Base-by-base conservation (phyloP, 92 coral and sea anemone species). In the Virgularia gustaviana region DNA sequence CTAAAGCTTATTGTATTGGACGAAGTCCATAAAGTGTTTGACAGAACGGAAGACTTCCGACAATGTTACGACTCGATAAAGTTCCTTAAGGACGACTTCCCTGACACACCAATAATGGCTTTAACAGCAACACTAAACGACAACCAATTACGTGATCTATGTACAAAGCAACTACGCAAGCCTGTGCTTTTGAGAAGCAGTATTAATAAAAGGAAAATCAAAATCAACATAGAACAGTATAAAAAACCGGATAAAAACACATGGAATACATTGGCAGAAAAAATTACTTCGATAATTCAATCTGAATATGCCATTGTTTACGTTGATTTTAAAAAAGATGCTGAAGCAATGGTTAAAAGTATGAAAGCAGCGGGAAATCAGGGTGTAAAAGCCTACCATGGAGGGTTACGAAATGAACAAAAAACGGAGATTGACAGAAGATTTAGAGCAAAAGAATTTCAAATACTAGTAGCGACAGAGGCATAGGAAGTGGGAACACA, bases 11-110 rank as follows among this genome's bases (percentile, higher is more conserved):
- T 72, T 8, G 84, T 72, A 18, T 16, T 79, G 1, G 74, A 79
- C 12, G 79, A 79, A 25, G 84, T 62, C 0, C 79, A 79, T 19
- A 79, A 79, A 27, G 45, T 59, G 72, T 79, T 61, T 41, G 79
- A 79, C 66, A 42, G 79, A 15, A 72, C 20, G 36, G 32, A 25
- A n/a, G 53, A 42, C n/a, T 79, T 72, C 39, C 20, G 84, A 23
- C 6, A 39, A 2, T 59, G 65, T 7, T 79, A 72, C 20, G 68
- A 79, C 47, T 9, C 33, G 8, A 18, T 80, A 10, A 47, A 60
- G 43, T 32, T 7, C 18, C 12, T 80, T 27, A 60, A 73, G 2
- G 16, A 34, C 3, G 67, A 27, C 18, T 75, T 81, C 45, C 47
- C 49, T n/a, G 56, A 33, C 0, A 23, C 44, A 0, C 81, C 77